Base-by-base conservation (phyloP, 2,888 invertebrate genomes). In the Callyntrura sp. region DNA sequence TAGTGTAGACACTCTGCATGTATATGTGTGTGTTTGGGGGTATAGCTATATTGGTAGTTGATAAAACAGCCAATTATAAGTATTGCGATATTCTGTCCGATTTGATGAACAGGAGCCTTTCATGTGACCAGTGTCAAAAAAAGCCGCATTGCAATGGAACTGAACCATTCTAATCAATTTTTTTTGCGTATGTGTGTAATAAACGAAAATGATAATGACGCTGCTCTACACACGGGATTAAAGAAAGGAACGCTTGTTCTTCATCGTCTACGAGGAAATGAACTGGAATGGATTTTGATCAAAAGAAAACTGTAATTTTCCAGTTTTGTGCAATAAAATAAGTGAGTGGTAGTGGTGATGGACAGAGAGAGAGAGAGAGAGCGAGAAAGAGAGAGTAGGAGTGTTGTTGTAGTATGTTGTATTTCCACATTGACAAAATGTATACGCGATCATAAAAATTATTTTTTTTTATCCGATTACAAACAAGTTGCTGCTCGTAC, bases 41-140 rank as follows among this genome's bases (percentile, higher is more conserved):
- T 35, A 35, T 35, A 6, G 35, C 35, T 35, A 35, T 35, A 35
- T 35, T 35, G 6, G 35, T 35, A 35, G 35, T 70, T 70, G 12
- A 23, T 35, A 70, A 28, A 4, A 35, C 35, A 35, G 35, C 35
- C 35, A 35, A 35, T 51, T 23, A 48, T 48, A 43, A 76, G n/a
- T 76, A 45, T 48, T 48, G 17, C 45, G 35, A 35, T 79, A 17
- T 55, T 73, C 23, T 45, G 25, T 51, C 51, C 14, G 23, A 35
- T 20, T 55, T 1, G 48, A 25, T 20, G 51, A 85, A 78, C 87
- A 87, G 87, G 87, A 87, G 87, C 81, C 45, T 79, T 65, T 65
- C 85, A 85, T 85, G 85, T 85, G 85, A 85, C 43, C 78, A 76
- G 60, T 65, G 76, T 60, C 85, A 85, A 85, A 85, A 35, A 62